These are phyloP conservation scores for Drymodes brunneopygia DNA, from an alignment of 2,113 vertebrate species.

Conservation along the genomic window DNA sequence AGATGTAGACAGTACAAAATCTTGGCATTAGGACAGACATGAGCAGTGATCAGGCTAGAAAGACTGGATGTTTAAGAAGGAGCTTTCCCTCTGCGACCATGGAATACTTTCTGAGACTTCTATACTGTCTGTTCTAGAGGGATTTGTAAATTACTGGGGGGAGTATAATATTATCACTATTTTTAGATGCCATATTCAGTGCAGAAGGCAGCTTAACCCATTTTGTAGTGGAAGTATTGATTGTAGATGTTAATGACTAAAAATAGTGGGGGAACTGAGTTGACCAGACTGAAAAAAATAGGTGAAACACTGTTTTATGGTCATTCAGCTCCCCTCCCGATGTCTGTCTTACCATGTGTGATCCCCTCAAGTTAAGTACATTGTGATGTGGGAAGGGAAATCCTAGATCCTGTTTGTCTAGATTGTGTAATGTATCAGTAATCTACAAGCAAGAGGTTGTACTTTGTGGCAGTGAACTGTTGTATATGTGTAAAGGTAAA, in stretches of 20 bases:
- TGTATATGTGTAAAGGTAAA: neutral
- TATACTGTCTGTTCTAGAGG: neutral
- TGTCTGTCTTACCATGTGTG: neutral
- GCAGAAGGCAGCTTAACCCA: conserved; percentile 6
- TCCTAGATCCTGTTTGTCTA: neutral
- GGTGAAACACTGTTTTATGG: neutral
- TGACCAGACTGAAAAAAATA: neutral
- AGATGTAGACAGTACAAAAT: neutral
- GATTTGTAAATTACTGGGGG: neutral
- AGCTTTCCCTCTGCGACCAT: neutral
- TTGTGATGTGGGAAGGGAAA: neutral
- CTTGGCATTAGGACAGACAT: neutral
- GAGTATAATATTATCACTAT: neutral
- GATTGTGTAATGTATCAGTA: neutral
- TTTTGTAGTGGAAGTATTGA: conserved; percentile 2
- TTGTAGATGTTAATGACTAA: neutral
- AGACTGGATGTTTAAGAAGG: neutral
- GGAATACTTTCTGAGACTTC: conserved; percentile 4
- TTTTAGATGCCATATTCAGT: neutral
- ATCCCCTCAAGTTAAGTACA: neutral
- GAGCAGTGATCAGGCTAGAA: neutral
- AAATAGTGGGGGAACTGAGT: neutral
- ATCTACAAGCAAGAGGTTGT: neutral
- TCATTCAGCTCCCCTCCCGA: fast-evolving
- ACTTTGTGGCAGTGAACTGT: neutral